Base-by-base conservation (phyloP, 2,113 vertebrate genomes). In the Acrocephalus kingi region DNA sequence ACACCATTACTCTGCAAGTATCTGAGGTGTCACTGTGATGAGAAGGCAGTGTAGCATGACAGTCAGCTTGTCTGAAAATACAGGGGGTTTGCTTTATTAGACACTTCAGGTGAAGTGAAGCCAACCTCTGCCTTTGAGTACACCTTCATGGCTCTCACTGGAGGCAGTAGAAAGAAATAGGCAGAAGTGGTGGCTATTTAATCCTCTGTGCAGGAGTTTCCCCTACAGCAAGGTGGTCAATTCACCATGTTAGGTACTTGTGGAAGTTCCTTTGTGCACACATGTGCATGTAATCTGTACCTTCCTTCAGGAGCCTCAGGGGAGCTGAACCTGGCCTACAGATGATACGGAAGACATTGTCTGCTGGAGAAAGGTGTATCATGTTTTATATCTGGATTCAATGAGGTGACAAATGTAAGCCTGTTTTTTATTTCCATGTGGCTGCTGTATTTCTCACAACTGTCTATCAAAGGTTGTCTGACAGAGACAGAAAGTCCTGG, bases 361-460 rank as follows among this genome's bases (percentile, higher is more conserved):
- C 84, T 92, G 15, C 51, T 59, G 59, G 22, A 93, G 80, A 80
- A 74, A 80, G 86, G 55, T 74, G 31, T 49, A 33, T 84, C 56
- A 55, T 92, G 67, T 84, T 90, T 97, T 90, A 43, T 71, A 55
- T 23, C 45, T 90, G 62, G 35, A 86, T 90, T 92, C 88, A 93
- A 19, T 51, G 85, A 71, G 39, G 48, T 93, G 80, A 93, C 86
- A 92, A 90, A 92, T 84, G 55, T 43, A 76, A 95, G 55, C 72
- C 56, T 77, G 41, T 52, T 71, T 84, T 88, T 80, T 91, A 89
- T 93, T 89, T 82, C 58, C 0, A 0, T 56, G 66, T 85, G 61
- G 49, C 71, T 88, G 71, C 79, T 77, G 30, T 74, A 71, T 95
- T 92, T 96, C 76, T 92, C 68, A 86, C 51, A 86, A 28, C 55